Evolutionary conservation across 2,888 invertebrate species (phyloP), one percentile per base, ranked within the genome.

Genomic region (Arrhopalites spinosus): DNA sequence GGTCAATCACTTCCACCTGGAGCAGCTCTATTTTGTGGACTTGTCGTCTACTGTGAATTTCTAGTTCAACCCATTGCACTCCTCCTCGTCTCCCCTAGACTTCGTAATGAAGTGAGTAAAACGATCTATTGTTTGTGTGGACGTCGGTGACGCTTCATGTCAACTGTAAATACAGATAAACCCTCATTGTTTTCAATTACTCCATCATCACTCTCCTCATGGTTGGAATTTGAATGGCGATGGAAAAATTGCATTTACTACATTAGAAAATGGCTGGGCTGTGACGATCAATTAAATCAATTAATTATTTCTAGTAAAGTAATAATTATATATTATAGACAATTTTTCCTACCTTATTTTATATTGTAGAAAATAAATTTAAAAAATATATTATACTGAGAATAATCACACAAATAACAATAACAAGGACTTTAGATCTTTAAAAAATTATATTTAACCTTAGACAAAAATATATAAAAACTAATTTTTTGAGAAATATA

Each of bases 41-140:
- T 83, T 25, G 80, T 84, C 53, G 83, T 84, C 43, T 84, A 84
- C 76, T 81, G 81, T 29, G 84, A 84, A 77, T 84, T 84, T 74
- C 77, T 84, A 20, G 80, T 84, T 23, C 84, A 84, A 69, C 83
- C 84, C 11, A 78, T 82, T 11, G 82, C 84, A 45, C 78, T 84
- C 23, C 78, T 84, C 17, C 76, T 81, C 30, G 79, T 83, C 13
- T 81, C 81, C 8, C 80, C 83, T 27, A 80, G 80, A 71, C 79
- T 84, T 30, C 63, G 83, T 29, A 73, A 76, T 1, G 84, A 84
- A 79, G 80, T 84, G 25, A 61, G 63, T 23, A 74, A 69, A 47
- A 79, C 81, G 29, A 74, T 81, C 64, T 75, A 47, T 25, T 63
- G 45, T 45, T 63, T 74, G 1, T 61, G 69, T 25, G 69, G 75